Conservation (phyloP, 1,140 invertebrate species). For the Phymorhynchus buccinoides region DNA sequence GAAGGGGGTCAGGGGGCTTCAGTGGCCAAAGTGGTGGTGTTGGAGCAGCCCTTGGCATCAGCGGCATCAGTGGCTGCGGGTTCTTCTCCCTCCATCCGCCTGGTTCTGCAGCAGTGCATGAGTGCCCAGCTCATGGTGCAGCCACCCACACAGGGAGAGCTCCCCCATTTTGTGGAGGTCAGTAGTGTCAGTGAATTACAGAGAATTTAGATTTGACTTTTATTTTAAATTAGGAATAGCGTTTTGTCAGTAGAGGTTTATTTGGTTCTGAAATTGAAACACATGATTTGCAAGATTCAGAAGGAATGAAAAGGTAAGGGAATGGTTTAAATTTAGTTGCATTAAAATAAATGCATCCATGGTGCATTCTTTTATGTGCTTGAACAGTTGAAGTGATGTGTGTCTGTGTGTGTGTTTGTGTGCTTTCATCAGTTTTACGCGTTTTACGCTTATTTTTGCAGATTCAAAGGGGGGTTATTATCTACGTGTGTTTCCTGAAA, state of each 20-base stretch:
- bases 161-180: constrained; percentile 61
- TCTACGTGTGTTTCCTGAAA: constrained; percentile 16
- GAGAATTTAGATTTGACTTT: too few relatives aligned
- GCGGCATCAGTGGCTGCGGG: neutral
- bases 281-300: too few relatives aligned
- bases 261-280: too few relatives aligned
- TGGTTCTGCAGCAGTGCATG: constrained; percentile 63
- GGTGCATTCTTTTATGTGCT: neutral
- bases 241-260: too few relatives aligned
- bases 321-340: neutral
- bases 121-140: constrained; percentile 60
- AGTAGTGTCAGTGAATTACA: too few relatives aligned
- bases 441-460: constrained; percentile 5
- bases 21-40: constrained; percentile 18
- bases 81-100: constrained; percentile 45
- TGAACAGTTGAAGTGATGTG: neutral
- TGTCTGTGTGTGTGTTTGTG: neutral
- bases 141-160: constrained; percentile 48
- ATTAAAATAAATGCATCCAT: neutral
- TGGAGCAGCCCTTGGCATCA: constrained; percentile 46
- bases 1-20: constrained; percentile 8
- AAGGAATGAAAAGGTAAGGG: neutral
- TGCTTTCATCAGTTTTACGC: neutral
- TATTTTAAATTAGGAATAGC: too few relatives aligned
- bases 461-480: constrained; percentile 21